Evolutionary conservation across 2,113 vertebrate genomes (phyloP).

Genomic region (Etia nguti): DNA sequence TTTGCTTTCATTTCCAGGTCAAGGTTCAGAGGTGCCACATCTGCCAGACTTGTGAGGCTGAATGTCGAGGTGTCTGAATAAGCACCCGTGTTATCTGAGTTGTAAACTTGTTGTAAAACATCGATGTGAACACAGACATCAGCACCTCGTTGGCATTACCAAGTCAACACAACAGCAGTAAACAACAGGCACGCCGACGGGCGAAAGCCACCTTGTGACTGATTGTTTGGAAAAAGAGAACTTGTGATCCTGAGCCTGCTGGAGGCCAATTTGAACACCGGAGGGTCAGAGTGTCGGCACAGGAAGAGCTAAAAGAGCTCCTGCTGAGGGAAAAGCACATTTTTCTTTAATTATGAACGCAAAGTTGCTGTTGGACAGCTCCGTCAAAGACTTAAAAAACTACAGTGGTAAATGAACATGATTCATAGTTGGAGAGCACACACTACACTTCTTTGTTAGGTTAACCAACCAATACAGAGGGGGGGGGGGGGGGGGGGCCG

Average conservation of each 20-base stretch:
- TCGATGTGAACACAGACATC: background rate
- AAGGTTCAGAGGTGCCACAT: slow-evolving; percentile 24
- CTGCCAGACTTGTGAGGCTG: background rate
- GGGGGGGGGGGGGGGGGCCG: too few relatives aligned
- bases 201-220: slow-evolving; percentile 10
- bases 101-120: background rate
- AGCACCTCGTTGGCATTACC: background rate
- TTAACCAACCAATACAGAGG: background rate
- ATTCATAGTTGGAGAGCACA: background rate
- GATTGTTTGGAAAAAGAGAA: background rate
- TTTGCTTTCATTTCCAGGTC: background rate
- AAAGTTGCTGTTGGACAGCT: background rate
- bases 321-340: background rate
- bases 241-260: background rate
- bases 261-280: background rate
- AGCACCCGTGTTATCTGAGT: background rate
- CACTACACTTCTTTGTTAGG: background rate
- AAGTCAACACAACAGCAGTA: background rate
- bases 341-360: background rate
- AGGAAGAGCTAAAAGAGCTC: background rate
- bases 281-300: background rate
- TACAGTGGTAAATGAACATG: background rate
- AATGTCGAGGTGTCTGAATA: background rate
- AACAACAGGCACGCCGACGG: background rate
- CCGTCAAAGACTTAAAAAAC: background rate